Evolutionary conservation across 2,797 vertebrate genomes (phyloP), one percentile per base, ranked within the genome.

Genomic region (Chanos chanos): DNA sequence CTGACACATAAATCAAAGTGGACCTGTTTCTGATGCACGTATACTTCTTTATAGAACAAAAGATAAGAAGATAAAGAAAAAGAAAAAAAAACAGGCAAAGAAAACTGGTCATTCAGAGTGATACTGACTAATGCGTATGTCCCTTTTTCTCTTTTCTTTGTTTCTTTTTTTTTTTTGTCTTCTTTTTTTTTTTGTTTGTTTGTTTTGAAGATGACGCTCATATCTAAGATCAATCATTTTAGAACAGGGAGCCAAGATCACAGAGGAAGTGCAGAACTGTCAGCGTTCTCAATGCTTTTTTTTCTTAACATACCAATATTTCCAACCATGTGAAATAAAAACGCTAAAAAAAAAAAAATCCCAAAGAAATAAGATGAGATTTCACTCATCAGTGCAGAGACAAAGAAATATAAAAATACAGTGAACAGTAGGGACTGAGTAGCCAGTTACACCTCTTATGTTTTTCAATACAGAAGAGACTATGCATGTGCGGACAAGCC

Each of bases 401-500:
- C 63, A 55, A 45, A 57, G 44, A 44, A 43, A 45, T 51, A 27
- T 25, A 59, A 33, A 56, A 58, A 71, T 62, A 71, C 70, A 74
- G 43, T 13, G 27, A 45, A 68, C 28, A 61, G 47, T 53, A 43
- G 18, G 41, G 57, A 55, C 18, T 34, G 31, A 51, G 39, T 33
- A 61, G 45, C 37, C 65, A 44, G 63, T 43, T 49, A 70, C 66
- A 65, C 67, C 64, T 66, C 70, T 58, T 40, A 12, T 52, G 64
- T 39, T 44, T 74, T 25, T 50, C 27, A 37, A 49, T 64, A 71
- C 73, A 60, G 72, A 75, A 54, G 70, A 78, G 68, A 53, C 71
- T 88, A 87, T 89, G 90, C 94, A 88, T 94, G 94, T 94, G 92
- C 89, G 86, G 94, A 92, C 95, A 98, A 90, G 95, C 83, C 89